These are phyloP conservation scores for Tineola bisselliella DNA, from an alignment of 2,888 invertebrate species.

Conservation along the genomic window DNA sequence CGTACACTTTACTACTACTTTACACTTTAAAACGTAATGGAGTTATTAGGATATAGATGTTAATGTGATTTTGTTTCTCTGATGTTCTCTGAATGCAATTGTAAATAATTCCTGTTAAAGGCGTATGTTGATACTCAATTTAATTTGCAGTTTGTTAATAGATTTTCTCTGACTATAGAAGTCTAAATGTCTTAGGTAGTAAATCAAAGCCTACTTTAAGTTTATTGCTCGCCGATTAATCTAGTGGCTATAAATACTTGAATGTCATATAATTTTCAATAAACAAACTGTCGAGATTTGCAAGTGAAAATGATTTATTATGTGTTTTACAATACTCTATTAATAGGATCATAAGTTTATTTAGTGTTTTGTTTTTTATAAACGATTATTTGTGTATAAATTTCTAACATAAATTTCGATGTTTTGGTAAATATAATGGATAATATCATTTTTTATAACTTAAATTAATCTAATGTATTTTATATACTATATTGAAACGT, in stretches of 20 bases:
- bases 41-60: too few species aligned
- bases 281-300: not conserved
- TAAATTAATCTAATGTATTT: too few species aligned
- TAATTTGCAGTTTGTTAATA: not conserved
- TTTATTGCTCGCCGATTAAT: not conserved
- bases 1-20: too few species aligned
- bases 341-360: not conserved
- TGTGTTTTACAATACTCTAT: not conserved
- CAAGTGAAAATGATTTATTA: not conserved
- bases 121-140: not conserved
- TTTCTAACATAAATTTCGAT: not conserved
- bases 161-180: not conserved
- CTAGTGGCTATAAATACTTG: not conserved
- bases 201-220: not conserved
- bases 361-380: not conserved
- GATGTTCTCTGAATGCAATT: too few species aligned
- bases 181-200: not conserved
- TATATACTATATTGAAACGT: too few species aligned
- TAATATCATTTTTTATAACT: too few species aligned
- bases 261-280: slow-evolving; percentile 8
- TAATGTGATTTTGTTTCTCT: too few species aligned
- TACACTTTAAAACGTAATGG: too few species aligned
- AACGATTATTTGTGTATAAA: too few species aligned
- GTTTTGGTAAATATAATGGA: too few species aligned
- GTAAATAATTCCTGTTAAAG: too few species aligned